Evolutionary conservation across 2,888 invertebrate genomes (phyloP).

Genomic region (Cotesia congregata): DNA sequence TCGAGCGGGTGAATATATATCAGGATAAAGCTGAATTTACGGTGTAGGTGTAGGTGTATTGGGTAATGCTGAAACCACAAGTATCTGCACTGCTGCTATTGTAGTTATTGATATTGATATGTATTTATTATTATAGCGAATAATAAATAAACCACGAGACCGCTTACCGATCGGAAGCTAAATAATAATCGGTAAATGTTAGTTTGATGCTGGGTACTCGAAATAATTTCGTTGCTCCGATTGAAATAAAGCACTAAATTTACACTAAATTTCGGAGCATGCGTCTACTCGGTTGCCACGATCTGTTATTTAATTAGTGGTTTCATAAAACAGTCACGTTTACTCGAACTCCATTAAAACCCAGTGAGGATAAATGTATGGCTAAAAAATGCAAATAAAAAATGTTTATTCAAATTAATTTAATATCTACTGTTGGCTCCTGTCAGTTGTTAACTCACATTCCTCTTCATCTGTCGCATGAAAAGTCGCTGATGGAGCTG

Average conservation of each 20-base stretch:
- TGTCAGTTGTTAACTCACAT: background rate
- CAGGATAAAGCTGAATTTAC: constrained; percentile 25
- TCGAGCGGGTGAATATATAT: background rate
- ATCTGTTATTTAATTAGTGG: constrained; percentile 26
- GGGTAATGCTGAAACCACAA: background rate
- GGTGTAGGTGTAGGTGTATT: background rate
- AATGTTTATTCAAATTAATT: constrained; percentile 32
- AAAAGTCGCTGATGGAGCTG: constrained; percentile 24
- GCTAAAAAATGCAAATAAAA: constrained; percentile 9
- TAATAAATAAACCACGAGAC: background rate
- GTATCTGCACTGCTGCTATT: background rate
- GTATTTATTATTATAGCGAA: background rate
- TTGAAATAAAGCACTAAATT: constrained; percentile 17
- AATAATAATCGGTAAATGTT: background rate
- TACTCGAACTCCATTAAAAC: constrained; percentile 19
- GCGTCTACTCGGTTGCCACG: background rate
- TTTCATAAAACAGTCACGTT: constrained; percentile 21
- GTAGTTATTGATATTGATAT: background rate
- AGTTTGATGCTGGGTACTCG: background rate
- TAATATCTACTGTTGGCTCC: constrained; percentile 4
- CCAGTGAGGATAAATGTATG: background rate
- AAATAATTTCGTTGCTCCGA: background rate
- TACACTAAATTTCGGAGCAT: background rate
- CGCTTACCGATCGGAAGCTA: background rate
- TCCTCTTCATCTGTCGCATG: constrained; percentile 20